A percentile compares a stretch with the other conserved stretches of the same genome.
Evolutionary conservation across 1,140 invertebrate species (phyloP).

Genomic region (Dinothrombium tinctorium): DNA sequence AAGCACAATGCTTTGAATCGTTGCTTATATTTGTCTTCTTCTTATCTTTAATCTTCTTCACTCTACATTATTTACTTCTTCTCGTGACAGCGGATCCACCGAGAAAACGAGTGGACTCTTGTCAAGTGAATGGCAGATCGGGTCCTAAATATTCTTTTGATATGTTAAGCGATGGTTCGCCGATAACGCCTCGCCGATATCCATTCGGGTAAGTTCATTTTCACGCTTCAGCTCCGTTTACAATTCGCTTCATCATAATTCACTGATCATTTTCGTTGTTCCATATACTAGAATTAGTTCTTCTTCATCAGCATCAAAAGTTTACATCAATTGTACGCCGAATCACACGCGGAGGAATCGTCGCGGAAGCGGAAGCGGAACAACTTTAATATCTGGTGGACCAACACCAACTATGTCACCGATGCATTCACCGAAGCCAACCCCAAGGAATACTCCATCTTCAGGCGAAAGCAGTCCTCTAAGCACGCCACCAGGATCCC

Average conservation of each 20-base stretch:
- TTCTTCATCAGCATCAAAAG: conserved; percentile 7
- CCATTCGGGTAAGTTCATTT: conserved; percentile 19
- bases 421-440: conserved; percentile 21
- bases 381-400: not conserved
- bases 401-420: conserved; percentile 15
- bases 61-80: conserved; percentile 12
- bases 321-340: conserved; percentile 13
- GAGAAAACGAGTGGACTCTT: conserved; percentile 72
- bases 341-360: conserved; percentile 6
- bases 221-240: no score
- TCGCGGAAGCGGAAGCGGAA: not conserved
- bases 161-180: conserved; percentile 85
- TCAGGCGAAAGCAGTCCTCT: conserved; percentile 10
- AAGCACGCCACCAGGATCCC: conserved; percentile 48
- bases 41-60: not conserved
- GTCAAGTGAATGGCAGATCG: conserved; percentile 52
- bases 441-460: conserved; percentile 16
- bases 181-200: conserved; percentile 53
- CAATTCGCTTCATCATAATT: no score
- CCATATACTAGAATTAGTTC: conserved; percentile 4
- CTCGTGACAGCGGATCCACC: conserved; percentile 43
- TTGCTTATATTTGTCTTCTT: no score
- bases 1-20: no score
- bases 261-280: not conserved
- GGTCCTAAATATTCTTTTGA: conserved; percentile 46